These are phyloP conservation scores for Lamellibrachia satsuma DNA, from an alignment of 2,888 invertebrate genomes.

Conservation along the genomic window DNA sequence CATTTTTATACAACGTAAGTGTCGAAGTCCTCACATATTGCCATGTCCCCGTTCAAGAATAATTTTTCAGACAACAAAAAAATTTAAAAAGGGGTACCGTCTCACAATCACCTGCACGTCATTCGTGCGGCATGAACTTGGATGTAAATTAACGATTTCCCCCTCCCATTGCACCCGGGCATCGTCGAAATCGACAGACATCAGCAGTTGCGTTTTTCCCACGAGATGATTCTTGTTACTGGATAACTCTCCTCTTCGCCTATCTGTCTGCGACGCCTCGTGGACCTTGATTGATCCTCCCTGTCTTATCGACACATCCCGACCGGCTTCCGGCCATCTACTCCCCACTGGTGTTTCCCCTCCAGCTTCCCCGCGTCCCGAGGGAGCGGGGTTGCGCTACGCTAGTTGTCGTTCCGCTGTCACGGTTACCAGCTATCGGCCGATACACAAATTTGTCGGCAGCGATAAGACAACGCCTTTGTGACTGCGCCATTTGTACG, in stretches of 20 bases:
- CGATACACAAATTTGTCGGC: background rate
- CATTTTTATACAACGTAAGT: too few relatives aligned
- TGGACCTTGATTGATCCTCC: background rate
- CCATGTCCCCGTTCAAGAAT: too few relatives aligned
- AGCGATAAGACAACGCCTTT: background rate
- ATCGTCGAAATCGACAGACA: background rate
- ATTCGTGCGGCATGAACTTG: too few relatives aligned
- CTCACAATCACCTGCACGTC: too few relatives aligned
- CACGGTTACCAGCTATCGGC: background rate
- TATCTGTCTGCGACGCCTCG: slow-evolving; percentile 6
- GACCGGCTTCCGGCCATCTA: background rate
- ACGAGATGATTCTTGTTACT: background rate
- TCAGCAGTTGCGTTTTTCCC: background rate
- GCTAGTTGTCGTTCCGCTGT: background rate
- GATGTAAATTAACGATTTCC: too few relatives aligned
- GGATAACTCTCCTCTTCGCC: background rate
- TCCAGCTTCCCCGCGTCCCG: background rate
- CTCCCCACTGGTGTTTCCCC: background rate
- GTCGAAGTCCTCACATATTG: too few relatives aligned
- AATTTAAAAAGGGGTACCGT: too few relatives aligned
- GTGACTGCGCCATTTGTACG: background rate
- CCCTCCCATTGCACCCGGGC: background rate
- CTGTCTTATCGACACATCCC: slow-evolving; percentile 7
- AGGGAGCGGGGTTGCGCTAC: slow-evolving; percentile 1
- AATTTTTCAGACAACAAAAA: too few relatives aligned